Evolutionary conservation across 1,140 invertebrate genomes (phyloP), one percentile per base, ranked within the genome.

Genomic region (Marisa cornuarietis): DNA sequence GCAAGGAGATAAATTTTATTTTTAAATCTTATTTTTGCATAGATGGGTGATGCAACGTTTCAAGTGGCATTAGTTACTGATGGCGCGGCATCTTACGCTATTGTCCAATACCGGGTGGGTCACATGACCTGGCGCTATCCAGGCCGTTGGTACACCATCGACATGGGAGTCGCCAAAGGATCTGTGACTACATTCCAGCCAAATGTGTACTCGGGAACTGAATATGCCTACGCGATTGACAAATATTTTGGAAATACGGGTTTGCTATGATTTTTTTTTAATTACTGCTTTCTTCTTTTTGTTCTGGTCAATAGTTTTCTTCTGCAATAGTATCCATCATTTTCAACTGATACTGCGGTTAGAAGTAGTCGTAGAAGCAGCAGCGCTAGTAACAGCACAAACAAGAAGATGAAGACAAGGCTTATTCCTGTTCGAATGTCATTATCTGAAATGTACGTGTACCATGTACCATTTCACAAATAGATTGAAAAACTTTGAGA

Each of bases 61-160:
- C 71, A 73, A 52, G 22, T 73, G 20, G 71, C 71, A 24, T 49
- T 73, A 16, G 54, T 73, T 61, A 49, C 71, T 73, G 71, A 73
- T 20, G 71, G 71, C 51, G 14, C 54, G 49, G 54, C 51, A 51
- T 73, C 71, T n/a, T 73, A 73, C 52, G 71, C 71, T 8, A 18
- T 73, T 9, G 71, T 73, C 11, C 54, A 73, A 22, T 73, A 73
- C 71, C 18, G 11, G 18, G 18, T 54, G 9, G 51, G 71, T 52
- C 49, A 18, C 18, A 73, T 73, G 71, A 73, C 42, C 18, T 73
- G 71, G 71, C 51, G 49, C 26, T 73, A 73, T 22, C 51, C 49
- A 51, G 71, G 71, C 16, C 71, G n/a, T 20, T 73, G 71, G 71
- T 73, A 49, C 54, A 52, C 51, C 51, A 52, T 73, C 8, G 54